phyloP scores from a whole-genome alignment of 2,797 vertebrate genomes.

The Catostomus latipinnis region DNA sequence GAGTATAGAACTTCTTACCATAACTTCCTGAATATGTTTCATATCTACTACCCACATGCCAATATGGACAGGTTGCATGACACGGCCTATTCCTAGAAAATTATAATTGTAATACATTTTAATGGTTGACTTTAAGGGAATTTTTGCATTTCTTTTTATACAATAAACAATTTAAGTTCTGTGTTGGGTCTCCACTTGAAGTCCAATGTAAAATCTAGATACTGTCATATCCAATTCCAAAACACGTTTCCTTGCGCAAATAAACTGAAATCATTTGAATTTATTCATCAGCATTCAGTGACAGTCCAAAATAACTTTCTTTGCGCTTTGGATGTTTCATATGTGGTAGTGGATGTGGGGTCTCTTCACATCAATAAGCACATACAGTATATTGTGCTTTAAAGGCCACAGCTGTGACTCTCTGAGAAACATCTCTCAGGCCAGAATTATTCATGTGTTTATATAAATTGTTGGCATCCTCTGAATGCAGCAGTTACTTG shows the following conservation, averaged over 20 bases:
- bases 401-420: constrained; percentile 29
- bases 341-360: neutral
- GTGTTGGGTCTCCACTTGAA: neutral
- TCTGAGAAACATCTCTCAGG: constrained; percentile 12
- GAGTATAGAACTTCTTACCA: too few relatives aligned
- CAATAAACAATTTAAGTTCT: constrained; percentile 1
- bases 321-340: constrained; percentile 32
- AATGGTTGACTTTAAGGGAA: neutral
- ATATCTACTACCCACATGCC: too few relatives aligned
- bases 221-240: constrained; percentile 31
- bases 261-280: constrained; percentile 10
- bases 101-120: too few relatives aligned
- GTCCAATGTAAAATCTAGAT: constrained; percentile 16
- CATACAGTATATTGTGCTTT: constrained; percentile 17
- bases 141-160: neutral
- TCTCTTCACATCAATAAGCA: constrained; percentile 40
- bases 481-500: constrained; percentile 40
- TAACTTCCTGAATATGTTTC: too few relatives aligned
- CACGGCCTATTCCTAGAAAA: too few relatives aligned
- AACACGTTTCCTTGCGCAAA: neutral
- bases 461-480: constrained; percentile 42
- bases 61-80: too few relatives aligned
- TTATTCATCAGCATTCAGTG: constrained; percentile 41
- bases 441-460: constrained; percentile 45
- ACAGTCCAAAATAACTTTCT: constrained; percentile 34